phyloP scores from a whole-genome alignment of 2,888 invertebrate species.

The Electrophaes corylata region DNA sequence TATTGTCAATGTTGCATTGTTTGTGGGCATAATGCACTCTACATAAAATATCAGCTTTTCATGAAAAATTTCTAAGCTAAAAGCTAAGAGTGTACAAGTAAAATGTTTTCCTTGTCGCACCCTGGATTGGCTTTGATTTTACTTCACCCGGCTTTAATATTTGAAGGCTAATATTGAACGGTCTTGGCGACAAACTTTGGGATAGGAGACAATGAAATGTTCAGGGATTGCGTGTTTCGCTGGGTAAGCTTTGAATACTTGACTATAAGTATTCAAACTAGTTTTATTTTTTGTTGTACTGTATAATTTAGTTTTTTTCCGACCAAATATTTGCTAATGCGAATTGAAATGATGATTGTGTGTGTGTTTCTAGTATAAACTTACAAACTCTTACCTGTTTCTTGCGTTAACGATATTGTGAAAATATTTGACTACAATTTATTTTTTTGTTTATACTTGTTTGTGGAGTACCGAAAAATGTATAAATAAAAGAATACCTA shows the following conservation, averaged over 20 bases:
- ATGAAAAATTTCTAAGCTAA: conserved; percentile 49
- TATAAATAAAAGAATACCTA: too few species aligned
- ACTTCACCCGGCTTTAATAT: conserved; percentile 45
- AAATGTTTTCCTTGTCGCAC: conserved; percentile 59
- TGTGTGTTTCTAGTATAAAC: too few species aligned
- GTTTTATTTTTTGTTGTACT: conserved; percentile 29
- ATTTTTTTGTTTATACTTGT: too few species aligned
- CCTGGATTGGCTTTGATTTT: conserved; percentile 46
- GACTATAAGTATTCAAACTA: conserved; percentile 22
- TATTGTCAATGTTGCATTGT: conserved; percentile 28
- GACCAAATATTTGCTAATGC: background rate
- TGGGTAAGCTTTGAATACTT: conserved; percentile 36
- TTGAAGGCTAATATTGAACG: conserved; percentile 52
- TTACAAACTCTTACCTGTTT: too few species aligned
- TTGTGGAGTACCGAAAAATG: too few species aligned
- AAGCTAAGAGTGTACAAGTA: conserved; percentile 43
- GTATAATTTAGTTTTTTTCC: conserved; percentile 9
- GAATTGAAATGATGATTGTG: conserved; percentile 7
- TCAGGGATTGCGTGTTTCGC: conserved; percentile 54
- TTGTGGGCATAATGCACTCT: conserved; percentile 34
- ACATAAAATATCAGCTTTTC: conserved; percentile 32
- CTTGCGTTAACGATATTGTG: too few species aligned
- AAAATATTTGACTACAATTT: too few species aligned
- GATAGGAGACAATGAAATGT: conserved; percentile 53
- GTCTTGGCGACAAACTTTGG: conserved; percentile 43